Percentiles rank a stretch among this genome's conserved stretches.
phyloP scores from a whole-genome alignment of 1,140 invertebrate genomes.

The Schlechtendalia chinensis region DNA sequence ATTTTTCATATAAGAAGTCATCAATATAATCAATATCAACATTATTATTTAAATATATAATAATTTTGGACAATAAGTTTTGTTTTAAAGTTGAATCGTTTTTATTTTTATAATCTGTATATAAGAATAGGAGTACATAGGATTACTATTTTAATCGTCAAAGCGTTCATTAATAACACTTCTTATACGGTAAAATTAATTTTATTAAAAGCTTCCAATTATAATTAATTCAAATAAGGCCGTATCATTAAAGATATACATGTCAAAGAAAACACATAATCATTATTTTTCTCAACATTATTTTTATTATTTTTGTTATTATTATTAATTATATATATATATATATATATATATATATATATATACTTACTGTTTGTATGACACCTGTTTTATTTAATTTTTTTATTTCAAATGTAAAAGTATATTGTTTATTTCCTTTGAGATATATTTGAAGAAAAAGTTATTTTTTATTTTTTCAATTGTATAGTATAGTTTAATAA shows the following conservation, averaged over 20 bases:
- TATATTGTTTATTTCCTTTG: not conserved
- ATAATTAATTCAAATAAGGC: not conserved
- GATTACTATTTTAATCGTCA: slow-evolving; percentile 13
- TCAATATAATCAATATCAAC: no score
- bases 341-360: not conserved
- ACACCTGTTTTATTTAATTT: not conserved
- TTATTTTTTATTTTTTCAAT: no score
- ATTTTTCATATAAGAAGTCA: no score
- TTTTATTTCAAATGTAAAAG: not conserved
- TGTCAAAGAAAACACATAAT: slow-evolving; percentile 13
- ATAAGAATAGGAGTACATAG: no score
- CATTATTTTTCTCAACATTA: slow-evolving; percentile 1
- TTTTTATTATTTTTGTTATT: not conserved
- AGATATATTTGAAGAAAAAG: not conserved
- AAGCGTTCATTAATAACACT: not conserved
- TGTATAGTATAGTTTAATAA: no score
- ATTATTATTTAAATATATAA: no score
- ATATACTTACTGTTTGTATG: not conserved
- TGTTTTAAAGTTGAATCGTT: no score
- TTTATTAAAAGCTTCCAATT: slow-evolving; percentile 32
- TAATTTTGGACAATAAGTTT: no score
- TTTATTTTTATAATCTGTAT: no score
- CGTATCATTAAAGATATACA: slow-evolving; percentile 11
- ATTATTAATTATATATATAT: no score
- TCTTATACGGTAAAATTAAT: slow-evolving; percentile 21